phyloP scores from a whole-genome alignment of 2,797 vertebrate species.

The Lutjanus campechanus region DNA sequence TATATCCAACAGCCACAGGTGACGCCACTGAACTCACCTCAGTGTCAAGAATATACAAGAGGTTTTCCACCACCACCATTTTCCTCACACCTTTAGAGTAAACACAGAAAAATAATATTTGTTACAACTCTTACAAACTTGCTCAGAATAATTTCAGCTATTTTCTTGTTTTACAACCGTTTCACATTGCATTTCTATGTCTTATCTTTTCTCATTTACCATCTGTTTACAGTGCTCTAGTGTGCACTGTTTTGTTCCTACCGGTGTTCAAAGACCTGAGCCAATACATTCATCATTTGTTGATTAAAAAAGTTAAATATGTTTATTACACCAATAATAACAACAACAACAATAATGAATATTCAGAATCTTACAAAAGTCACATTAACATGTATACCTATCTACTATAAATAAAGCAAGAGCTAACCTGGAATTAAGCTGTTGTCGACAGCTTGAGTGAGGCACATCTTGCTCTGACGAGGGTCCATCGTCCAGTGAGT shows the following conservation, averaged over 20 bases:
- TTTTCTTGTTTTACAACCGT: background rate
- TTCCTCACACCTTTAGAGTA: constrained; percentile 89
- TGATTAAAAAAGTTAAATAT: background rate
- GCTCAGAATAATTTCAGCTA: background rate
- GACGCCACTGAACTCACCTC: constrained; percentile 83
- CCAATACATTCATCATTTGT: background rate
- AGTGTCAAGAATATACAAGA: constrained; percentile 91
- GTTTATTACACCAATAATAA: no score
- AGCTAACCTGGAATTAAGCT: constrained; percentile 86
- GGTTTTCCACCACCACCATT: constrained; percentile 90
- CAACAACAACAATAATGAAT: background rate
- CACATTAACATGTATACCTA: background rate
- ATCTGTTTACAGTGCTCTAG: background rate
- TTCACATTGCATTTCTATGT: background rate
- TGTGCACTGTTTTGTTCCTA: background rate
- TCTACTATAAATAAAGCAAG: background rate
- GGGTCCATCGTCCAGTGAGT: constrained; percentile 90
- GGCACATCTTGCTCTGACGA: constrained; percentile 76
- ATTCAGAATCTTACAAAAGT: background rate
- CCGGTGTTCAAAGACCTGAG: background rate
- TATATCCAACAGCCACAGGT: background rate
- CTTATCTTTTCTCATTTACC: background rate
- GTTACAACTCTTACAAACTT: background rate
- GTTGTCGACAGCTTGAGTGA: constrained; percentile 83
- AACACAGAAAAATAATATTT: constrained; percentile 8